Conservation (phyloP, 1,140 invertebrate species). For the Orchestia grillus region DNA sequence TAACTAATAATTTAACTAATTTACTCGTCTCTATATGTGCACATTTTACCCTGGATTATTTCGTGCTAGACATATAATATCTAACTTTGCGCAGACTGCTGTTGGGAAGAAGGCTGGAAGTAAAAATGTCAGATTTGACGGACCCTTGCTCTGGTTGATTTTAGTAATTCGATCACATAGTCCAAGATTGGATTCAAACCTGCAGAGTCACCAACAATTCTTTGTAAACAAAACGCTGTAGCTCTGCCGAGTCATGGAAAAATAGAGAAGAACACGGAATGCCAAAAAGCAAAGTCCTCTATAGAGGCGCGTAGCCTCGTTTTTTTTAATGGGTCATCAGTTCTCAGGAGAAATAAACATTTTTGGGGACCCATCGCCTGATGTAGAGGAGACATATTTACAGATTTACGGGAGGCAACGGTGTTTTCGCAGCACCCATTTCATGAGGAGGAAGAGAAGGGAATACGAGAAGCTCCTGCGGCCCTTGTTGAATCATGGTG, state of each 20-base stretch:
- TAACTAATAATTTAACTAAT: no score
- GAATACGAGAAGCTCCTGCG: neutral
- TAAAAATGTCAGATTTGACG: neutral
- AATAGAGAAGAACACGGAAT: neutral
- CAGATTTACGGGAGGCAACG: no score
- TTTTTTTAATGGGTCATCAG: neutral
- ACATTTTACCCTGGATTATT: no score
- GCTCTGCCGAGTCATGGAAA: conserved; percentile 12
- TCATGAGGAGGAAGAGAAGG: neutral
- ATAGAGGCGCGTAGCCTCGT: neutral
- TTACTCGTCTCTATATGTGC: no score
- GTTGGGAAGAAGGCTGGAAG: no score
- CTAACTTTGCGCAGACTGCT: no score
- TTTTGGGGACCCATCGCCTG: neutral
- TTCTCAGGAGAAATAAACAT: neutral
- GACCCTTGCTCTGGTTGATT: neutral
- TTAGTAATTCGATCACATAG: neutral
- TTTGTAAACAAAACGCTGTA: neutral
- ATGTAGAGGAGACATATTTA: neutral
- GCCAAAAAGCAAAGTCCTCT: neutral
- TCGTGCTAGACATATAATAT: no score
- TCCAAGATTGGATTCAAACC: neutral
- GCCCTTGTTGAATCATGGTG: neutral
- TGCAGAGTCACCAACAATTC: neutral
- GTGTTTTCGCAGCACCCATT: neutral